A percentile compares a stretch with the other conserved stretches of the same genome.
These are phyloP conservation scores for Metopolophium dirhodum DNA, from an alignment of 1,140 invertebrate genomes.

Conservation along the genomic window DNA sequence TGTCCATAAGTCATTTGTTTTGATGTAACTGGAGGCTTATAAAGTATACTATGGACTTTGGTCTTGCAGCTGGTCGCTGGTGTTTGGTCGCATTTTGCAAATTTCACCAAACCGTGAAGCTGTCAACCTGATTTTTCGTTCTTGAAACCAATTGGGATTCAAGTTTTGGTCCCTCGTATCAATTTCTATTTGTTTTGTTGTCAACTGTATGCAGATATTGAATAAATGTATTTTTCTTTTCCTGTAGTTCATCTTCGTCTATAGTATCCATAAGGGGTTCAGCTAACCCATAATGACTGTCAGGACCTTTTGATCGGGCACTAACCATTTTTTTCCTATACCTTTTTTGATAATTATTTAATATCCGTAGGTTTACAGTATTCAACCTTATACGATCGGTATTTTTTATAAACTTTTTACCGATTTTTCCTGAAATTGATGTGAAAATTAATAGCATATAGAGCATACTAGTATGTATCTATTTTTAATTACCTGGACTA, in stretches of 20 bases:
- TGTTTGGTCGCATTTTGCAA: slow-evolving; percentile 18
- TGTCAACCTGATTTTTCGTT: slow-evolving; percentile 20
- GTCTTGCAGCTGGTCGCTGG: slow-evolving; percentile 16
- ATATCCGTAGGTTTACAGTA: neutral
- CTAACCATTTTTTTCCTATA: slow-evolving; percentile 8
- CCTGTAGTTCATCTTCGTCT: neutral
- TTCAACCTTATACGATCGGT: slow-evolving; percentile 7
- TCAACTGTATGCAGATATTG: neutral
- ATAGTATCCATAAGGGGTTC: slow-evolving; percentile 1
- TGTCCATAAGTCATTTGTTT: slow-evolving; percentile 16
- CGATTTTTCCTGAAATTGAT: neutral
- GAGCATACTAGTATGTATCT: neutral
- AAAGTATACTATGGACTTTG: neutral
- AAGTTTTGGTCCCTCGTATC: neutral
- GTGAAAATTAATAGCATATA: too few relatives aligned
- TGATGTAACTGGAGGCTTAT: neutral
- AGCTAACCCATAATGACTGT: slow-evolving; percentile 14
- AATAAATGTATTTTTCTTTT: slow-evolving; percentile 14
- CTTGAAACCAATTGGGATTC: slow-evolving; percentile 14
- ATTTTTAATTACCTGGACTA: slow-evolving; percentile 16
- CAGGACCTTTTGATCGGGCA: neutral
- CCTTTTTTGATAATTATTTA: neutral
- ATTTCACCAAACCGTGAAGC: slow-evolving; percentile 17
- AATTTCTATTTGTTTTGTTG: neutral
- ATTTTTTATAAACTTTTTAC: slow-evolving; percentile 6